Evolutionary conservation across 2,113 vertebrate species (phyloP), one percentile per base, ranked within the genome.

Genomic region (Grallaria varia): DNA sequence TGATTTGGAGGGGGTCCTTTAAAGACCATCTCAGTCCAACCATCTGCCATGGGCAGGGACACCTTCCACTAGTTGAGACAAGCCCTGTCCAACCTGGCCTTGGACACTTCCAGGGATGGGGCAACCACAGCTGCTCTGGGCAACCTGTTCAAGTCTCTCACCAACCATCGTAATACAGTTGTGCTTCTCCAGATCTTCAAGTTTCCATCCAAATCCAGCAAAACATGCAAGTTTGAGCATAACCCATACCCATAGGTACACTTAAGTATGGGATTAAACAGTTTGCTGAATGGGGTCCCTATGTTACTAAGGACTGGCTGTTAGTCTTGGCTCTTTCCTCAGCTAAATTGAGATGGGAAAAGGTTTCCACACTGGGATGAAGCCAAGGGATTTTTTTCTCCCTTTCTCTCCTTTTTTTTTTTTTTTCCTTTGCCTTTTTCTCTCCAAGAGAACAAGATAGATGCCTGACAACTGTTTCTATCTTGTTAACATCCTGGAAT

Each of bases 281-380:
- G 31, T 75, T 92, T 68, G 44, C 83, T 93, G 83, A 94, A 80
- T 33, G 90, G 44, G 35, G 60, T 84, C 64, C 79, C 88, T 94
- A 33, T 9, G 6, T 90, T 96, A 60, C 73, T 58, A 28, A 60
- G 44, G 59, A 73, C 84, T 94, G 73, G 80, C 88, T 93, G 88
- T 80, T 92, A 93, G 68, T 78, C 44, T 89, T 95, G 92, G 92
- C 92, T 95, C 85, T 87, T 87, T 92, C 90, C 81, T 89, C 64
- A 66, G 71, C 69, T 76, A 87, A 91, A 95, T 53, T 67, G 63
- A 89, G 91, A 93, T 95, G 89, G 69, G 62, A 87, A 96, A 89
- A 95, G 56, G 74, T 91, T 97, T 95, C 74, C 58, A 89, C 16
- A 2, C 31, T 62, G 35, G 47, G 56, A 64, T 72, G 37, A 95